phyloP scores from a whole-genome alignment of 2,797 vertebrate species.

The Enteromius thamalakanensis region DNA sequence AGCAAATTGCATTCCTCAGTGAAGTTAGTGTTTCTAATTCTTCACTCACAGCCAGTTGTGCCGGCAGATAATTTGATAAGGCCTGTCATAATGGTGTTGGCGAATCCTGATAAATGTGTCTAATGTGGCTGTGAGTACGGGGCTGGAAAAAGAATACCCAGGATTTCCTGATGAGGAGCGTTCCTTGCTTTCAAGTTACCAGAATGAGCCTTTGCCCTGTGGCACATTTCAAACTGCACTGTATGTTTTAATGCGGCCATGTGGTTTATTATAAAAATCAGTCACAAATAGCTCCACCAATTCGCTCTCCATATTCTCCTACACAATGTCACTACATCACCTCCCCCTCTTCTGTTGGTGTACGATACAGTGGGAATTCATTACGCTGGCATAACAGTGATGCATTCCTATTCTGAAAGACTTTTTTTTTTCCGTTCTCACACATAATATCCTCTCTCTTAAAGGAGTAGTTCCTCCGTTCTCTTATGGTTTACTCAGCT shows the following conservation, averaged over 20 bases:
- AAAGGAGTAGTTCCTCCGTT: not conserved
- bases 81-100: slow-evolving; percentile 76
- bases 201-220: slow-evolving; percentile 44
- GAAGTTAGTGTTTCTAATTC: slow-evolving; percentile 78
- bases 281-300: slow-evolving; percentile 51
- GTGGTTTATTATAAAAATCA: slow-evolving; percentile 59
- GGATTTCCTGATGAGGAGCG: slow-evolving; percentile 70
- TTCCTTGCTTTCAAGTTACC: slow-evolving; percentile 33
- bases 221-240: slow-evolving; percentile 29
- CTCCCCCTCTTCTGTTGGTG: slow-evolving; percentile 30
- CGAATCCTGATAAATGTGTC: slow-evolving; percentile 80
- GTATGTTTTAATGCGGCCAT: slow-evolving; percentile 45
- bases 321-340: slow-evolving; percentile 46
- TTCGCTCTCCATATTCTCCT: slow-evolving; percentile 50
- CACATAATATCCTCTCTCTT: not conserved
- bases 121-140: slow-evolving; percentile 75
- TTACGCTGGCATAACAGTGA: slow-evolving; percentile 45
- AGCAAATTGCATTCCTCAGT: slow-evolving; percentile 79
- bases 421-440: not conserved
- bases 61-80: slow-evolving; percentile 82
- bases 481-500: not conserved
- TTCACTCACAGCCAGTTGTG: slow-evolving; percentile 77
- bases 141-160: slow-evolving; percentile 58
- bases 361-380: slow-evolving; percentile 45
- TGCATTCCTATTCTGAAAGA: slow-evolving; percentile 44